These are phyloP conservation scores for Lamellibrachia luymesi DNA, from an alignment of 1,140 invertebrate species.

Conservation along the genomic window DNA sequence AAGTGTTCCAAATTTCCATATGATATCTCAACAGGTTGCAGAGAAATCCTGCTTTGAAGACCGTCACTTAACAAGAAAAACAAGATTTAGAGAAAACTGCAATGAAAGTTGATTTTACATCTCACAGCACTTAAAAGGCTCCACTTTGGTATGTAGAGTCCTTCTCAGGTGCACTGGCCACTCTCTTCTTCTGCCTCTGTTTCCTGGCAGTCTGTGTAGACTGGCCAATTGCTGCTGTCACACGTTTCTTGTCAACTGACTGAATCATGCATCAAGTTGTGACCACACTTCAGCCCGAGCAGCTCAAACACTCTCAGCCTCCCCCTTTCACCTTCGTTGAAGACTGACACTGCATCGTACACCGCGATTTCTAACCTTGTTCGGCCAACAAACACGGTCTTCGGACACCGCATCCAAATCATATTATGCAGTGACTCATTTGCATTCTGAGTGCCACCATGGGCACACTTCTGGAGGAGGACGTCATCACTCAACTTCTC, in stretches of 20 bases:
- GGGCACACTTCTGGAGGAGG: not conserved
- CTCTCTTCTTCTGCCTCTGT: slow-evolving; percentile 15
- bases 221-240: not conserved
- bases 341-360: too few species aligned
- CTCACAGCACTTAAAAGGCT: slow-evolving; percentile 14
- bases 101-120: slow-evolving; percentile 7
- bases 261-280: slow-evolving; percentile 14
- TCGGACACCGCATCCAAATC: too few species aligned
- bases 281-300: slow-evolving; percentile 8
- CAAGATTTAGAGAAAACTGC: slow-evolving; percentile 14
- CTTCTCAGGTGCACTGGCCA: slow-evolving; percentile 7
- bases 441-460: not conserved
- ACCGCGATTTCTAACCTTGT: too few species aligned
- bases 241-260: slow-evolving; percentile 8
- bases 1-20: slow-evolving; percentile 10
- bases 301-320: slow-evolving; percentile 11
- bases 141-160: slow-evolving; percentile 16
- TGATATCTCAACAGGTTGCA: slow-evolving; percentile 10
- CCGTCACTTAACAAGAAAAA: not conserved
- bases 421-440: not conserved
- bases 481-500: slow-evolving; percentile 11
- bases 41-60: slow-evolving; percentile 8
- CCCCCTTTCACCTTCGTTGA: not conserved
- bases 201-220: slow-evolving; percentile 6
- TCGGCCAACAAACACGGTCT: too few species aligned